Evolutionary conservation across 2,797 vertebrate genomes (phyloP).

Genomic region (Miichthys miiuy): DNA sequence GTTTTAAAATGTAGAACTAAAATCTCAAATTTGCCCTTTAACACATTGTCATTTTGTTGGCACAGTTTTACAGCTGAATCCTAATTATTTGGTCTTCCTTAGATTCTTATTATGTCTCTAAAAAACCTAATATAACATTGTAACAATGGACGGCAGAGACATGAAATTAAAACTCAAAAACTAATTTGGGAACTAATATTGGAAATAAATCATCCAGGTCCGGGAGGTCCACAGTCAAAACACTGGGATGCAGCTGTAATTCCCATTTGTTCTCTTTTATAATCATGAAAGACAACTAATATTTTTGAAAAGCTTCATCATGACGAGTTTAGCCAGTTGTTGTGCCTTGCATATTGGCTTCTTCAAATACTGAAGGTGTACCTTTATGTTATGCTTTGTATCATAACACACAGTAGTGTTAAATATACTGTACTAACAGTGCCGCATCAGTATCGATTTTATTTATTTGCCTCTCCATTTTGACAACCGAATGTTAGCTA

Average conservation of each 20-base stretch:
- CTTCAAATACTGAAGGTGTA: slow-evolving; percentile 58
- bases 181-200: background rate
- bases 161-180: background rate
- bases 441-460: slow-evolving; percentile 50
- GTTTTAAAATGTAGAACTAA: background rate
- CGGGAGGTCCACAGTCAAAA: slow-evolving; percentile 10
- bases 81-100: slow-evolving; percentile 33
- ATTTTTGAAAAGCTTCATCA: slow-evolving; percentile 53
- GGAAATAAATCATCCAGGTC: slow-evolving; percentile 11
- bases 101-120: slow-evolving; percentile 3
- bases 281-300: slow-evolving; percentile 30
- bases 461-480: slow-evolving; percentile 68
- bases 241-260: slow-evolving; percentile 55
- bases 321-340: slow-evolving; percentile 51
- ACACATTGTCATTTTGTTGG: slow-evolving; percentile 9
- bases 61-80: slow-evolving; percentile 52
- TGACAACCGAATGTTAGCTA: slow-evolving; percentile 65
- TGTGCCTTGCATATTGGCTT: slow-evolving; percentile 78
- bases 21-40: slow-evolving; percentile 41
- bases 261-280: slow-evolving; percentile 47
- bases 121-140: background rate
- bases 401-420: slow-evolving; percentile 44
- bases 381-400: slow-evolving; percentile 57
- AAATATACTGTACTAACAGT: slow-evolving; percentile 45
- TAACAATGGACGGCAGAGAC: background rate